phyloP scores from a whole-genome alignment of 2,888 invertebrate species.

The Drosophila tanythrix region DNA sequence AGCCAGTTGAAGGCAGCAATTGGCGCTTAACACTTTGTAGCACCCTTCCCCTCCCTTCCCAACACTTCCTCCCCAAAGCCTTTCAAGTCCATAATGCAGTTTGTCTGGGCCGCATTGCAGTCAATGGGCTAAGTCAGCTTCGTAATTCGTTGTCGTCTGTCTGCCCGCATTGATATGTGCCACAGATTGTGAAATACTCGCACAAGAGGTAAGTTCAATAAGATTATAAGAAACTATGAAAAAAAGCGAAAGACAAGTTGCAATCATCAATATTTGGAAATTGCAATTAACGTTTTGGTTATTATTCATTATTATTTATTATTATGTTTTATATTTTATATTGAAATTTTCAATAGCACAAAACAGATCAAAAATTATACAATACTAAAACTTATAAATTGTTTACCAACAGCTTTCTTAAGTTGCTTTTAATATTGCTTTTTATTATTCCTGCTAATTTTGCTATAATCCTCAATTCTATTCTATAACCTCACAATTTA shows the following conservation, averaged over 20 bases:
- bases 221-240: neutral
- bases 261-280: neutral
- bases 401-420: neutral
- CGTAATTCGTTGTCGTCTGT: conserved; percentile 23
- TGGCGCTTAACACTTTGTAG: conserved; percentile 9
- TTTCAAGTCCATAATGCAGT: conserved; percentile 39
- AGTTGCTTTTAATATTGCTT: neutral
- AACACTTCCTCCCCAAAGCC: neutral
- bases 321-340: too few species aligned
- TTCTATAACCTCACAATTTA: too few species aligned
- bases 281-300: neutral
- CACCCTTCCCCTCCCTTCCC: neutral
- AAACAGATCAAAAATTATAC: neutral
- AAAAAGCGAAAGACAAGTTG: neutral
- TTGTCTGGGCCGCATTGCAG: conserved; percentile 56
- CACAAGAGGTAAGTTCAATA: conserved; percentile 16
- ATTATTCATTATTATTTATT: neutral
- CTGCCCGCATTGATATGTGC: conserved; percentile 64
- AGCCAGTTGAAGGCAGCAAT: conserved; percentile 38
- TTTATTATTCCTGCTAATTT: neutral
- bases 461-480: too few species aligned
- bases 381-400: neutral
- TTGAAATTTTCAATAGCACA: neutral
- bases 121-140: conserved; percentile 49
- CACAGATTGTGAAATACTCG: conserved; percentile 29